Conservation (phyloP, 2,888 invertebrate species). For the Hypena proboscidalis region DNA sequence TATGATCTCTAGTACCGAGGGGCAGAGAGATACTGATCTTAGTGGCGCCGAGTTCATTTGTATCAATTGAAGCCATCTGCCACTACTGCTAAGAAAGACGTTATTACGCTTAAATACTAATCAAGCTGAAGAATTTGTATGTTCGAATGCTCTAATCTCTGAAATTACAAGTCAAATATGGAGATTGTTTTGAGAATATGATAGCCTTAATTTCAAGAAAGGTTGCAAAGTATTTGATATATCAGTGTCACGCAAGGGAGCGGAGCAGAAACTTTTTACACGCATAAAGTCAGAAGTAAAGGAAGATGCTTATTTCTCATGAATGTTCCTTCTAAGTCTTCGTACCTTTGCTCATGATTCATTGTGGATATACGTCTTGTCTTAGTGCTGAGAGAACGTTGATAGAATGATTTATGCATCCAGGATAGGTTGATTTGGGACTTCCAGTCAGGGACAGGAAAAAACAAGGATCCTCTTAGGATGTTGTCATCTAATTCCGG, state of each 20-base stretch:
- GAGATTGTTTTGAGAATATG: no score
- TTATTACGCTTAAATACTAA: no score
- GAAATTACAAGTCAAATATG: no score
- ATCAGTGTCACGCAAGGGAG: no score
- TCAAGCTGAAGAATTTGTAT: no score
- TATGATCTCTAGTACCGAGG: slow-evolving; percentile 22
- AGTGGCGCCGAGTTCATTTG: slow-evolving; percentile 76
- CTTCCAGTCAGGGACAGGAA: slow-evolving; percentile 8
- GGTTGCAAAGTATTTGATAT: no score
- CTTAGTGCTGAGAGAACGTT: slow-evolving; percentile 5
- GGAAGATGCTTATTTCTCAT: no score
- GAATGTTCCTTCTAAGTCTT: slow-evolving; percentile 15
- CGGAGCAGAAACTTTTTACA: no score
- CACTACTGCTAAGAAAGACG: slow-evolving; percentile 49
- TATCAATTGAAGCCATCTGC: slow-evolving; percentile 75
- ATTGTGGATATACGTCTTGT: slow-evolving; percentile 10
- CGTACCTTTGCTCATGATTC: slow-evolving; percentile 13
- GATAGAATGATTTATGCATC: slow-evolving; percentile 12
- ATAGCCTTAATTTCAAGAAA: no score
- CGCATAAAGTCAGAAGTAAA: no score
- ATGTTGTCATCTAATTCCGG: no score
- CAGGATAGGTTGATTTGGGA: slow-evolving; percentile 10
- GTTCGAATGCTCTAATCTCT: no score
- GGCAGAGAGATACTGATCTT: slow-evolving; percentile 34
- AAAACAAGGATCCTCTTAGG: neutral